These are phyloP conservation scores for Caerostris darwini DNA, from an alignment of 1,140 invertebrate species.

Conservation along the genomic window DNA sequence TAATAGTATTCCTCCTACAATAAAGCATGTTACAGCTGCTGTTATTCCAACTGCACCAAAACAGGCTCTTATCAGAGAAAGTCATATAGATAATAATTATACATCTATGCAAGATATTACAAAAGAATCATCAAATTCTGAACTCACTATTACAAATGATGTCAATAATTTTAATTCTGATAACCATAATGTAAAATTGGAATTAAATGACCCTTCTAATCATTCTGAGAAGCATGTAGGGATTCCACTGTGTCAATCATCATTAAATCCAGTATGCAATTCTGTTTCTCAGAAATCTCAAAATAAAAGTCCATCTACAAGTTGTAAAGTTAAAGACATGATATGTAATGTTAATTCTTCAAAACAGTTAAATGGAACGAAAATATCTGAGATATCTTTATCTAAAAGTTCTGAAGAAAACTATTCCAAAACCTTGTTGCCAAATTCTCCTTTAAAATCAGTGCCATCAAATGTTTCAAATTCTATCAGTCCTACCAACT, in stretches of 20 bases:
- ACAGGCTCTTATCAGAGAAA: conserved; percentile 38
- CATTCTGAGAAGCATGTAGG: conserved; percentile 4
- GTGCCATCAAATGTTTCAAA: conserved; percentile 23
- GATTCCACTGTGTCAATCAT: neutral
- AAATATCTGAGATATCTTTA: conserved; percentile 11
- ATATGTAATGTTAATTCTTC: conserved; percentile 17
- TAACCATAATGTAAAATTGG: conserved; percentile 56
- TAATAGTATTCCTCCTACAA: neutral
- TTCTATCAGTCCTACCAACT: conserved; percentile 29
- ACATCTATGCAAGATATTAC: neutral
- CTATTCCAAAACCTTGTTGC: neutral
- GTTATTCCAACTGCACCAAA: conserved; percentile 76
- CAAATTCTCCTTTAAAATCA: conserved; percentile 45
- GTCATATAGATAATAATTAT: conserved; percentile 44
- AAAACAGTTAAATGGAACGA: conserved; percentile 49
- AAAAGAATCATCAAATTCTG: neutral
- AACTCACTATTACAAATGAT: neutral
- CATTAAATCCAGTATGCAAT: conserved; percentile 10
- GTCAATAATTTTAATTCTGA: neutral
- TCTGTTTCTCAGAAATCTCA: neutral
- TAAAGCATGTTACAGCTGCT: conserved; percentile 73
- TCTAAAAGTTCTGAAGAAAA: conserved; percentile 46
- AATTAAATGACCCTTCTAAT: neutral
- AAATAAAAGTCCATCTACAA: conserved; percentile 34
- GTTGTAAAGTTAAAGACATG: conserved; percentile 71